Conservation (phyloP, 2,113 vertebrate species). For the Ia io region DNA sequence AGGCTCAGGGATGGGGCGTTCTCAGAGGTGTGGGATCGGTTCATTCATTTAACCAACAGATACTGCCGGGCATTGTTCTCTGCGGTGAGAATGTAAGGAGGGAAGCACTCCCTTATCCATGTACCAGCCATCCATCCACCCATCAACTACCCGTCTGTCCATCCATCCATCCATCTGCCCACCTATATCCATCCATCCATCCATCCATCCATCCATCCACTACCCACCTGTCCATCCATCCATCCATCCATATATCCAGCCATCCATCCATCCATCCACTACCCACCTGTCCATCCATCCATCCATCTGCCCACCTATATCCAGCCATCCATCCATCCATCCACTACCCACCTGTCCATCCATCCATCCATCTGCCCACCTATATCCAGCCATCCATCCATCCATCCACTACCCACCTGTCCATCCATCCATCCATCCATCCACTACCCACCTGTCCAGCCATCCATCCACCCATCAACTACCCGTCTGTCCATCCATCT, state of each 20-base stretch:
- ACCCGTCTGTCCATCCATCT: no score
- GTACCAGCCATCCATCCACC: background rate
- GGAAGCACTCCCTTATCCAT: no score
- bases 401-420: background rate
- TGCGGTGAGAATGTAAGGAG: background rate
- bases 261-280: background rate
- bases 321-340: background rate
- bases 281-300: background rate
- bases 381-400: rapidly evolving
- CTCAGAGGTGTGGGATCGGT: background rate
- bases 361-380: background rate
- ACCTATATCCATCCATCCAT: background rate
- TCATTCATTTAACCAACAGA: background rate
- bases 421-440: no score
- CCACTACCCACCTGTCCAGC: no score
- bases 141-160: no score
- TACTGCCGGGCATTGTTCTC: background rate
- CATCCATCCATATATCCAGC: no score
- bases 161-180: rapidly evolving
- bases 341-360: background rate
- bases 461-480: background rate
- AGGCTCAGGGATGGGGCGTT: background rate
- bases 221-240: background rate
- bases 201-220: background rate
- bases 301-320: no score